phyloP scores from a whole-genome alignment of 2,113 vertebrate genomes.

The Neodon shergylaensis region DNA sequence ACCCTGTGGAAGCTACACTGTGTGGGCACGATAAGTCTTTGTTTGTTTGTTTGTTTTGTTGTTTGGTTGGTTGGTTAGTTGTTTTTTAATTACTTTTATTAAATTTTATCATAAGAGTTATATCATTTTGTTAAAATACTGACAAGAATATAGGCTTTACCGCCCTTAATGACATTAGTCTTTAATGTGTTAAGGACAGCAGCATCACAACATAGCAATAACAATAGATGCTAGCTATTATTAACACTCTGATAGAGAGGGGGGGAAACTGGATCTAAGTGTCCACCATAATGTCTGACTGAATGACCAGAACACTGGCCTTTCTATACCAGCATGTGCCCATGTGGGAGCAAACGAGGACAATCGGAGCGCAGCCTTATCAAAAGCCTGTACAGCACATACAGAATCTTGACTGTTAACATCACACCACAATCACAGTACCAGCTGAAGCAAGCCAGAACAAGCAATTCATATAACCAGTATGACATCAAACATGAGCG shows the following conservation, averaged over 20 bases:
- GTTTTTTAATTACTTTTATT: background rate
- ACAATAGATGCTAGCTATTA: background rate
- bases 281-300: background rate
- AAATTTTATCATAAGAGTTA: background rate
- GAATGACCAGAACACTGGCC: background rate
- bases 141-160: background rate
- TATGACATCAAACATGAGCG: background rate
- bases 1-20: background rate
- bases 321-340: background rate
- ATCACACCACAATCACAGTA: background rate
- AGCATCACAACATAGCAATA: background rate
- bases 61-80: background rate
- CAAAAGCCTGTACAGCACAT: background rate
- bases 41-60: too few species aligned
- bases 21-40: background rate
- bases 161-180: background rate
- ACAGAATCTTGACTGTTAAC: background rate
- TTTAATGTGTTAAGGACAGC: background rate
- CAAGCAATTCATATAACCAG: background rate
- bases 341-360: background rate
- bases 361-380: background rate
- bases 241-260: background rate
- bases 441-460: background rate
- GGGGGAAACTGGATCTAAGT: background rate
- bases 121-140: background rate